Percentiles rank a stretch among this genome's conserved stretches.
Evolutionary conservation across 2,888 invertebrate species (phyloP).

Genomic region (Junonia oenone): DNA sequence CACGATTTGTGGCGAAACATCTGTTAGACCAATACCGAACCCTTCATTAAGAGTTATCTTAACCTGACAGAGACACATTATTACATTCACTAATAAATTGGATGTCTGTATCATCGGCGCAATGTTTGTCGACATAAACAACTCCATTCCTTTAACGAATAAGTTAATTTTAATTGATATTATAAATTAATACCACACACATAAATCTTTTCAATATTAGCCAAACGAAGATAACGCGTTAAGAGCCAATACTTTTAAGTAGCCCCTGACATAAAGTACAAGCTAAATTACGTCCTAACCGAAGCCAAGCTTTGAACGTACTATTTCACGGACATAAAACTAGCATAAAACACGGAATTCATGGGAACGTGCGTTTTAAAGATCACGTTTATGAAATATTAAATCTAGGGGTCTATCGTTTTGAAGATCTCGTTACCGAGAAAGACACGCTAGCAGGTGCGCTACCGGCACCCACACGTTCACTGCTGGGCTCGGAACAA

Average conservation of each 20-base stretch:
- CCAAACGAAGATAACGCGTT: neutral
- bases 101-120: slow-evolving; percentile 11
- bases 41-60: slow-evolving; percentile 28
- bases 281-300: neutral
- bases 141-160: neutral
- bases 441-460: slow-evolving; percentile 58
- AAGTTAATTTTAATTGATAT: neutral
- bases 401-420: slow-evolving; percentile 61
- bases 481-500: slow-evolving; percentile 56
- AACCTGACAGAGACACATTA: slow-evolving; percentile 26
- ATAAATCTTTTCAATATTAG: slow-evolving; percentile 3
- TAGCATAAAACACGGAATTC: slow-evolving; percentile 40
- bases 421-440: slow-evolving; percentile 43
- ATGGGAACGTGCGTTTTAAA: slow-evolving; percentile 55
- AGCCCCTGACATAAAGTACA: neutral
- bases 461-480: slow-evolving; percentile 47
- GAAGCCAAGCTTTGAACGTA: neutral
- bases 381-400: slow-evolving; percentile 76
- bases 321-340: slow-evolving; percentile 5
- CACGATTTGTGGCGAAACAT: slow-evolving; percentile 29
- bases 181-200: slow-evolving; percentile 5
- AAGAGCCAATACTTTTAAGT: neutral
- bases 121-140: slow-evolving; percentile 12
- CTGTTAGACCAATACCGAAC: slow-evolving; percentile 21
- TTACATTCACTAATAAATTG: slow-evolving; percentile 21